Percentiles rank a stretch among this genome's conserved stretches.
phyloP scores from a whole-genome alignment of 2,888 invertebrate genomes.

The Cecidostiba fungosa region DNA sequence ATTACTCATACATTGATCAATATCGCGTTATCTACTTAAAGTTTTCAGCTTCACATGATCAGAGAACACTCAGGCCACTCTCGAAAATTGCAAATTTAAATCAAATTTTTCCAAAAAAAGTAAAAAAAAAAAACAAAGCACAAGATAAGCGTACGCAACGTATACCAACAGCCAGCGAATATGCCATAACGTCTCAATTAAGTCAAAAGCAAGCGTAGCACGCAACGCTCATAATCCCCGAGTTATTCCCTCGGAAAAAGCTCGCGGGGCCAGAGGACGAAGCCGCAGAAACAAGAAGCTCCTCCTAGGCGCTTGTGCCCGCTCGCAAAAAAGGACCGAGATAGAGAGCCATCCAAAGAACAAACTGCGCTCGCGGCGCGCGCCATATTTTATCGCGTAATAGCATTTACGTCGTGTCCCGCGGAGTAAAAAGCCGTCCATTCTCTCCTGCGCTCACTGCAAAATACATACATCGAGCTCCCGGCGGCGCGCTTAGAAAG shows the following conservation, averaged over 20 bases:
- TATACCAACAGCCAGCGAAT: not conserved
- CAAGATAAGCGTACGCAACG: too few species aligned
- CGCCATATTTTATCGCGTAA: conserved; percentile 48
- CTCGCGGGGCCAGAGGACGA: not conserved
- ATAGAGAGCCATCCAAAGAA: not conserved
- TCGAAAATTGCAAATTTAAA: too few species aligned
- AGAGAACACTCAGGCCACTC: too few species aligned
- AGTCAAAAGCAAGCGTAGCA: not conserved
- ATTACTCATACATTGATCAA: too few species aligned
- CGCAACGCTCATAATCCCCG: not conserved
- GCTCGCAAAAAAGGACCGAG: not conserved
- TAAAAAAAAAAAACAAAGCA: too few species aligned
- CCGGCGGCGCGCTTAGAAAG: conserved; percentile 10
- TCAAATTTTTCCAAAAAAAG: too few species aligned
- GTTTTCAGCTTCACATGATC: too few species aligned
- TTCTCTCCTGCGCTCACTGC: not conserved
- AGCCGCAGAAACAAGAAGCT: not conserved
- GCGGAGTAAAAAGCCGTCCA: conserved; percentile 35
- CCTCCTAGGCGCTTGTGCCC: not conserved
- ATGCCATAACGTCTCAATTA: not conserved
- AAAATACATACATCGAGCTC: not conserved
- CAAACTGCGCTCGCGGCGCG: conserved; percentile 27
- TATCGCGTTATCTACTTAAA: too few species aligned
- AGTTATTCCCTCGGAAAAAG: not conserved
- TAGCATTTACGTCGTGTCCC: conserved; percentile 36